phyloP scores from a whole-genome alignment of 2,113 vertebrate species.

The Madoqua kirkii region DNA sequence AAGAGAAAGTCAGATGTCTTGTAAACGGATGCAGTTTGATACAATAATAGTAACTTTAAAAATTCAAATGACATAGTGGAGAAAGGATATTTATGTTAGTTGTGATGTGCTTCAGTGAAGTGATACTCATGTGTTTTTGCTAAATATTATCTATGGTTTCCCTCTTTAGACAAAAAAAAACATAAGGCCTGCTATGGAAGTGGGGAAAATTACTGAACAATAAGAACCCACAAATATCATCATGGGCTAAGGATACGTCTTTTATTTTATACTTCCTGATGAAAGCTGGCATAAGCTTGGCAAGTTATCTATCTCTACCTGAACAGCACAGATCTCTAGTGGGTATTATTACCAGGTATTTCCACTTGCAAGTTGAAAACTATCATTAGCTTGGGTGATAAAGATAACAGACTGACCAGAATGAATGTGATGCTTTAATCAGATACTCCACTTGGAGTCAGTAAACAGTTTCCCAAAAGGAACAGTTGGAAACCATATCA shows the following conservation, averaged over 20 bases:
- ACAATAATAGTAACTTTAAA: neutral
- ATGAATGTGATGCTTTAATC: neutral
- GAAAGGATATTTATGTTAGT: neutral
- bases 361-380: neutral
- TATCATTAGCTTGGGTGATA: neutral
- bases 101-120: neutral
- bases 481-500: neutral
- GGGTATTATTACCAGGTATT: neutral
- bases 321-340: neutral
- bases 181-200: neutral
- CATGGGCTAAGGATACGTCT: neutral
- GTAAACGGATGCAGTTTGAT: neutral
- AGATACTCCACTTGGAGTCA: neutral
- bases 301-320: neutral
- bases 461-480: neutral
- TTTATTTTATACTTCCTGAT: neutral
- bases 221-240: neutral
- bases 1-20: neutral
- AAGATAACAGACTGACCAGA: neutral
- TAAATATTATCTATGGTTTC: neutral
- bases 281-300: neutral
- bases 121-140: neutral
- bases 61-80: neutral
- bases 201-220: neutral
- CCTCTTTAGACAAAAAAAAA: neutral